phyloP scores from a whole-genome alignment of 2,888 invertebrate genomes.

The Scaptomyza tumidula region DNA sequence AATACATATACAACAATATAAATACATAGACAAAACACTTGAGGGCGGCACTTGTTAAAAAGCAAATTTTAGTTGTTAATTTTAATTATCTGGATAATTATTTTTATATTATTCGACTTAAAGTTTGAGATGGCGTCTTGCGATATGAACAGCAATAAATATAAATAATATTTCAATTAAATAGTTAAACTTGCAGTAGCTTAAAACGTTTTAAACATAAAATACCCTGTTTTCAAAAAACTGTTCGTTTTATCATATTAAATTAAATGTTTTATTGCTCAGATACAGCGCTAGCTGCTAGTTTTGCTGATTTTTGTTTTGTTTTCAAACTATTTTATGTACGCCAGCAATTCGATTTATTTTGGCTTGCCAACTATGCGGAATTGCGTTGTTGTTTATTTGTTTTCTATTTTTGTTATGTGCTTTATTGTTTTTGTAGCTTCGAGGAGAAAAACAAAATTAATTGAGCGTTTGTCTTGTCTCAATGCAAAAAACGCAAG shows the following conservation, averaged over 20 bases:
- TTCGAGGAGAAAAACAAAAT: constrained; percentile 31
- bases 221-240: too few species aligned
- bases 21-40: constrained; percentile 48
- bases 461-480: constrained; percentile 52
- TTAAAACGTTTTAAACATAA: background rate
- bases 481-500: constrained; percentile 38
- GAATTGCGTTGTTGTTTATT: constrained; percentile 38
- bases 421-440: constrained; percentile 18
- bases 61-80: constrained; percentile 13
- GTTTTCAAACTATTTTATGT: constrained; percentile 9
- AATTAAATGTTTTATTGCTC: too few species aligned
- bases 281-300: background rate
- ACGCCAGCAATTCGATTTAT: constrained; percentile 5
- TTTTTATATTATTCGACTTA: constrained; percentile 7
- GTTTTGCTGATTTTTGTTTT: background rate
- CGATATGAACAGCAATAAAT: background rate
- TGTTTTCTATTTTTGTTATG: constrained; percentile 20
- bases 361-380: constrained; percentile 24
- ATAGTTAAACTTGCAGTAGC: constrained; percentile 7
- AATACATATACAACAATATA: constrained; percentile 13
- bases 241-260: too few species aligned
- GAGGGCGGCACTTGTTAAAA: constrained; percentile 52
- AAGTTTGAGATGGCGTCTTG: background rate
- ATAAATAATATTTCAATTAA: background rate
- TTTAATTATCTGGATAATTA: constrained; percentile 41